These are phyloP conservation scores for Lophura nycthemera DNA, from an alignment of 2,113 vertebrate genomes.

Conservation along the genomic window DNA sequence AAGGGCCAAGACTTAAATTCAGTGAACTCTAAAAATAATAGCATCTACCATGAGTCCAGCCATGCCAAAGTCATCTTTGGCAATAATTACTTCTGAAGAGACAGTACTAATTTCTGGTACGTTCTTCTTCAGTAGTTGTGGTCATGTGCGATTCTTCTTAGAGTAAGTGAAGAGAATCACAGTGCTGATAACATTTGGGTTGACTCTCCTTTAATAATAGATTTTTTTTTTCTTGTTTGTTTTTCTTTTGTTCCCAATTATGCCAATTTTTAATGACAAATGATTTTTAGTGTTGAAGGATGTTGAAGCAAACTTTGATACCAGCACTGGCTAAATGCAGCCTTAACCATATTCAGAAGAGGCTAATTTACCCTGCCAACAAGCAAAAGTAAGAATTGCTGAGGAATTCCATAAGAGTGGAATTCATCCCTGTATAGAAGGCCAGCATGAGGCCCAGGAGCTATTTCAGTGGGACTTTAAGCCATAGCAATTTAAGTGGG, in stretches of 20 bases:
- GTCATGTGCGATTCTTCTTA: not conserved
- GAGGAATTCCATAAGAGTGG: constrained; percentile 21
- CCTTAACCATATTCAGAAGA: not conserved
- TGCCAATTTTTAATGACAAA: not conserved
- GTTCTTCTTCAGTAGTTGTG: not conserved
- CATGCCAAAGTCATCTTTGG: not conserved
- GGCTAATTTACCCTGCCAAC: not conserved
- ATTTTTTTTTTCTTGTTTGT: not conserved
- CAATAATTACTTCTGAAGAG: constrained; percentile 1
- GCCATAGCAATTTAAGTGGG: constrained; percentile 52
- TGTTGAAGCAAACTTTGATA: not conserved
- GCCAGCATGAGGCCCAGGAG: not conserved
- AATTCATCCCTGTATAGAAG: not conserved
- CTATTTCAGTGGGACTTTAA: constrained; percentile 44
- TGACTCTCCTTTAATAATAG: not conserved
- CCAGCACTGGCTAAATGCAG: fast-evolving
- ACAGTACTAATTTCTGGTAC: not conserved
- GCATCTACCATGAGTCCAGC: not conserved
- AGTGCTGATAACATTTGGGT: not conserved
- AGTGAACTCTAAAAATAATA: not conserved
- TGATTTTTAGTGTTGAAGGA: not conserved
- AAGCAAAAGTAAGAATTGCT: not conserved
- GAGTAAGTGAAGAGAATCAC: not conserved
- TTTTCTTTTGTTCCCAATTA: not conserved
- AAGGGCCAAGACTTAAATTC: not conserved